Percentiles rank a stretch among this genome's conserved stretches.
These are phyloP conservation scores for Machimus atricapillus DNA, from an alignment of 2,888 invertebrate genomes.

Conservation along the genomic window DNA sequence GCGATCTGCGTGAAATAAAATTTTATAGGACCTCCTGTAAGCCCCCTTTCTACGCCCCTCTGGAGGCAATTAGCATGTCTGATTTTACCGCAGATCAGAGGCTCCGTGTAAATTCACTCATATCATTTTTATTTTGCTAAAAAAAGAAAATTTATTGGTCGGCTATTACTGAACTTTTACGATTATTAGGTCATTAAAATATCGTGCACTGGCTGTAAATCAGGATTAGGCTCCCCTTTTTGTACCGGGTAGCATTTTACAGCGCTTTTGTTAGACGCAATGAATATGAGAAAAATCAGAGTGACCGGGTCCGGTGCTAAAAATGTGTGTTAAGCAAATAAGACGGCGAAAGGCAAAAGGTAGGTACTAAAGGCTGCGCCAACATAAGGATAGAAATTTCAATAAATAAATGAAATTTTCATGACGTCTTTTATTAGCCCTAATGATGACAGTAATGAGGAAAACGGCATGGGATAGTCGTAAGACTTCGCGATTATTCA, in stretches of 20 bases:
- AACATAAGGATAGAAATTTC: neutral
- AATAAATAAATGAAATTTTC: conserved; percentile 16
- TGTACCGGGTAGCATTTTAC: neutral
- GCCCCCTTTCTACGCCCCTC: neutral
- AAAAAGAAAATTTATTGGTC: conserved; percentile 16
- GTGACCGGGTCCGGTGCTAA: neutral
- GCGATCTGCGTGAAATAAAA: neutral
- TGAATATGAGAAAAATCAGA: neutral
- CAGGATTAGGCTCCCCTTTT: conserved; percentile 15
- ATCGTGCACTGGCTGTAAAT: conserved; percentile 9
- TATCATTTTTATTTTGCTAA: neutral
- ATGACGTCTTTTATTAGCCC: neutral
- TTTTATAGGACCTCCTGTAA: neutral
- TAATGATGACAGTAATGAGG: conserved; percentile 28
- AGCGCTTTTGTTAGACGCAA: neutral
- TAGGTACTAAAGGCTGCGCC: neutral
- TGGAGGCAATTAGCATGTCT: neutral
- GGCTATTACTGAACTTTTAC: conserved; percentile 4
- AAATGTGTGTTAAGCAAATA: neutral
- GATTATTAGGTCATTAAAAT: conserved; percentile 29
- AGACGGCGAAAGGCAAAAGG: neutral
- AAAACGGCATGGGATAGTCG: neutral
- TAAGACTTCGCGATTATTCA: neutral
- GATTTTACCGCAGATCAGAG: neutral
- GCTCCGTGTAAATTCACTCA: neutral